Evolutionary conservation across 2,888 invertebrate genomes (phyloP).

Genomic region (Palloptera scutellata): DNA sequence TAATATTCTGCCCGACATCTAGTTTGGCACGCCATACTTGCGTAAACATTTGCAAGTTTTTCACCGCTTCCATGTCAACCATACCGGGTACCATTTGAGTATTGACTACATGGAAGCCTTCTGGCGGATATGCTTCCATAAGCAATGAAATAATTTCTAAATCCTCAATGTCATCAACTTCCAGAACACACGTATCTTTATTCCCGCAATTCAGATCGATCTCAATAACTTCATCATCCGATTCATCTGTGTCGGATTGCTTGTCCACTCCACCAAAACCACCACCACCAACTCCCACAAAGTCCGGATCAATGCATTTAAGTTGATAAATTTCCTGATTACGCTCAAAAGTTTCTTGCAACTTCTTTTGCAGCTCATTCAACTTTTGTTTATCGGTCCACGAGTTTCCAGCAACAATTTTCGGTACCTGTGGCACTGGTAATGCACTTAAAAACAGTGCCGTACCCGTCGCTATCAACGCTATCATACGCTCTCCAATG

Average conservation of each 20-base stretch:
- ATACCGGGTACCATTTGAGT: constrained; percentile 80
- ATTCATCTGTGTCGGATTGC: constrained; percentile 71
- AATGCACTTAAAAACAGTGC: constrained; percentile 81
- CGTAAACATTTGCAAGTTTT: constrained; percentile 83
- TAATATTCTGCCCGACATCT: constrained; percentile 64
- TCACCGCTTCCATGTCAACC: constrained; percentile 72
- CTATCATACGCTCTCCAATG: constrained; percentile 86
- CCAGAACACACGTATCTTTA: constrained; percentile 82
- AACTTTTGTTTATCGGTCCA: constrained; percentile 73
- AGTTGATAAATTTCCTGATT: constrained; percentile 77
- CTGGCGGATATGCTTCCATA: constrained; percentile 77
- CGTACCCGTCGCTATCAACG: constrained; percentile 89
- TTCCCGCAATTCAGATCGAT: constrained; percentile 77
- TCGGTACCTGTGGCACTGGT: constrained; percentile 78
- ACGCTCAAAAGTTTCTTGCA: constrained; percentile 75
- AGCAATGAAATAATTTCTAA: constrained; percentile 77
- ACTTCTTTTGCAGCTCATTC: constrained; percentile 73
- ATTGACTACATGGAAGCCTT: constrained; percentile 81
- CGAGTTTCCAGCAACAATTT: constrained; percentile 73
- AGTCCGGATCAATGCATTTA: constrained; percentile 65
- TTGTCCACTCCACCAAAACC: constrained; percentile 37
- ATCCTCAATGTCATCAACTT: constrained; percentile 86
- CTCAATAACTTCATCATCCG: constrained; percentile 72
- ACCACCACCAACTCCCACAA: constrained; percentile 40
- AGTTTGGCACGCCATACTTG: constrained; percentile 80